These are phyloP conservation scores for Pangasius mekongensis DNA, from an alignment of 2,797 vertebrate genomes.

Conservation along the genomic window DNA sequence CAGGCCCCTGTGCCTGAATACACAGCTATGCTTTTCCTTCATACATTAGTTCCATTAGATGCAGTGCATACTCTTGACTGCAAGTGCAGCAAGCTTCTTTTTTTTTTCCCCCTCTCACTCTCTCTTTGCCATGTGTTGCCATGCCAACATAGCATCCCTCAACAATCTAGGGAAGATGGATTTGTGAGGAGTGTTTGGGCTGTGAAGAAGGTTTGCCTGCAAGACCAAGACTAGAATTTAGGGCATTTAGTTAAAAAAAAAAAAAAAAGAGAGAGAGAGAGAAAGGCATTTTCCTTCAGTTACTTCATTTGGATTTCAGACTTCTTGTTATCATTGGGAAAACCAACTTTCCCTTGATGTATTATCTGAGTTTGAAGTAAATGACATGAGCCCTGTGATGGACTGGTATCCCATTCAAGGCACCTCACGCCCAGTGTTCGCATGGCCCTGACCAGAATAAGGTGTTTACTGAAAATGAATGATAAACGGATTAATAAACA, in stretches of 20 bases:
- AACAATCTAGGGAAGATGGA: constrained; percentile 51
- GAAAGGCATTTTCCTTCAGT: background rate
- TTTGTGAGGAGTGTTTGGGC: constrained; percentile 40
- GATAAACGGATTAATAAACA: background rate
- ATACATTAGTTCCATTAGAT: constrained; percentile 55
- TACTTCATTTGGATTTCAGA: background rate
- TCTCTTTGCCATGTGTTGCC: constrained; percentile 54
- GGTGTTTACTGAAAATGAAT: background rate
- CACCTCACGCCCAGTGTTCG: background rate
- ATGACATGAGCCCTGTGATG: no score
- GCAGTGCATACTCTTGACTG: constrained; percentile 24
- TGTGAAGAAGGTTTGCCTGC: constrained; percentile 25
- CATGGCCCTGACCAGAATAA: background rate
- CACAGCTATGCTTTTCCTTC: constrained; percentile 47
- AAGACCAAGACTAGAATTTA: constrained; percentile 4
- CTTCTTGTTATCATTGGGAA: background rate
- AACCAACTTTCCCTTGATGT: background rate
- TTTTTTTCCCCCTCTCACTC: background rate
- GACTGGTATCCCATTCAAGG: background rate
- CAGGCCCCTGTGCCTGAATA: constrained; percentile 40
- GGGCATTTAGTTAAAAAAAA: background rate
- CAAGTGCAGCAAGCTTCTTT: constrained; percentile 20
- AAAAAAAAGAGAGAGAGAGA: background rate
- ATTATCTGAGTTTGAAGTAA: background rate
- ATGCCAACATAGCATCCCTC: constrained; percentile 52